Conservation (phyloP, 2,888 invertebrate species). For the Molorchus minor region DNA sequence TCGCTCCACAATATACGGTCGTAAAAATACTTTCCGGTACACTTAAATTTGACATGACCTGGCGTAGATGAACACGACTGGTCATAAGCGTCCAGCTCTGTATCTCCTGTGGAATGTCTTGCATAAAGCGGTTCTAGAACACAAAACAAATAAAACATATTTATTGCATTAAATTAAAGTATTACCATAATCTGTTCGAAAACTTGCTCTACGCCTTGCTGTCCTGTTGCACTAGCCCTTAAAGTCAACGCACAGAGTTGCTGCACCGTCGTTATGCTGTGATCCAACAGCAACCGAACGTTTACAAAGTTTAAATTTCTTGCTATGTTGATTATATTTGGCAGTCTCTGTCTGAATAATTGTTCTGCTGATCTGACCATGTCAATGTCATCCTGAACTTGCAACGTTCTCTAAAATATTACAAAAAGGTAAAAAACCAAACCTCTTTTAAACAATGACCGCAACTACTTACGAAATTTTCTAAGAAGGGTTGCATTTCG, state of each 20-base stretch:
- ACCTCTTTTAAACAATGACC: not conserved
- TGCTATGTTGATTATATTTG: constrained; percentile 52
- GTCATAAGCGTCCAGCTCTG: constrained; percentile 57
- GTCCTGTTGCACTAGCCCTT: constrained; percentile 57
- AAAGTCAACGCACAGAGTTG: constrained; percentile 57
- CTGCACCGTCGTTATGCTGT: constrained; percentile 47
- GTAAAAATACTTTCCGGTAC: constrained; percentile 52
- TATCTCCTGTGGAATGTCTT: constrained; percentile 54
- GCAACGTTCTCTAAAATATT: constrained; percentile 50
- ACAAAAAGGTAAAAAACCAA: not conserved
- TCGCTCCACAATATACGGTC: constrained; percentile 55
- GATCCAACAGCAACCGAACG: constrained; percentile 51
- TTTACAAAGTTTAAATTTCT: constrained; percentile 47
- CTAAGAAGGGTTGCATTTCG: constrained; percentile 62
- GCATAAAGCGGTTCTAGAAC: constrained; percentile 53
- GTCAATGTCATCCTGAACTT: constrained; percentile 57
- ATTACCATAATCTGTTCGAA: constrained; percentile 60
- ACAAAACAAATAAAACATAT: not conserved
- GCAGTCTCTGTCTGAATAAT: constrained; percentile 55
- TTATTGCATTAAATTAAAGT: too few relatives aligned
- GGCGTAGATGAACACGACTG: constrained; percentile 51
- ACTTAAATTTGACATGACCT: constrained; percentile 51
- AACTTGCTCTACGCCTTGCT: constrained; percentile 60
- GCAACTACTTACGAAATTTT: constrained; percentile 60
- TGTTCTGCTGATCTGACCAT: constrained; percentile 55